Evolutionary conservation across 1,140 invertebrate genomes (phyloP).

Genomic region (Papilio polytes): DNA sequence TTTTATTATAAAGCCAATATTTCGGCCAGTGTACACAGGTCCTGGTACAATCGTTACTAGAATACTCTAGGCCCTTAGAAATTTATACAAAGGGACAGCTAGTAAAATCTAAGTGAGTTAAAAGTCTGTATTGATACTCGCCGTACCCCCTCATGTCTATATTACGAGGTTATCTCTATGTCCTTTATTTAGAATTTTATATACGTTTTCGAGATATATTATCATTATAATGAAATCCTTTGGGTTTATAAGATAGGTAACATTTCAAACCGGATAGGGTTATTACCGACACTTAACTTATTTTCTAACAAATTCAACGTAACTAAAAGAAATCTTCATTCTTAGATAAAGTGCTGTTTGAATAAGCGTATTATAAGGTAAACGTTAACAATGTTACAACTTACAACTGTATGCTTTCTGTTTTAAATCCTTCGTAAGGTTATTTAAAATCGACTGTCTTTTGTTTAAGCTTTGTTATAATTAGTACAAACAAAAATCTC

Average conservation of each 20-base stretch:
- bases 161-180: neutral
- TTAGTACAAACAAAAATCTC: neutral
- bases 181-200: neutral
- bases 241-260: neutral
- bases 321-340: conserved; percentile 31
- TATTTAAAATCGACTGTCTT: neutral
- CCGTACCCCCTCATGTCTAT: neutral
- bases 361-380: conserved; percentile 6
- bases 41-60: neutral
- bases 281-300: conserved; percentile 18
- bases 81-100: too few relatives aligned
- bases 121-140: neutral
- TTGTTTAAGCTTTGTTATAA: neutral
- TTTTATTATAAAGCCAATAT: neutral
- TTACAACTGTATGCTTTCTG: neutral
- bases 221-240: conserved; percentile 8
- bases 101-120: too few relatives aligned
- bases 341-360: neutral
- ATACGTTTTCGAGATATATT: neutral
- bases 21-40: neutral
- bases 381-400: neutral
- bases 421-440: neutral
- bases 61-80: neutral
- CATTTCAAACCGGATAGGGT: conserved; percentile 25
- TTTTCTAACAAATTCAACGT: conserved; percentile 18